phyloP scores from a whole-genome alignment of 1,140 invertebrate genomes.

The Bicyclus anynana region DNA sequence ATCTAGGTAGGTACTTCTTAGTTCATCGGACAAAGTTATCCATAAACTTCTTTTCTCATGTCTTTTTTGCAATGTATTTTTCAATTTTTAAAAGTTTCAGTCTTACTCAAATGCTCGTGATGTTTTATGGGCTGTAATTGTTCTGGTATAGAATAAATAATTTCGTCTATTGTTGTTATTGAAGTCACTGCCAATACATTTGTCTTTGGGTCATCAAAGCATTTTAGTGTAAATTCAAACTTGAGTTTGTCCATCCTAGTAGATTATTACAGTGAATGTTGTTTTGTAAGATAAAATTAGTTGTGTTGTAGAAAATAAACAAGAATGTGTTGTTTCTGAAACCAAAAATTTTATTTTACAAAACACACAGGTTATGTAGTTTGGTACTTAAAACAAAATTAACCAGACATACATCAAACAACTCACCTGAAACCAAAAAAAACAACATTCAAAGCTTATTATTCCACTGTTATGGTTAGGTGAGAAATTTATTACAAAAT shows the following conservation, averaged over 20 bases:
- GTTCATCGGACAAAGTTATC: constrained; percentile 35
- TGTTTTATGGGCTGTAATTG: constrained; percentile 32
- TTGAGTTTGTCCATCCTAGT: constrained; percentile 43
- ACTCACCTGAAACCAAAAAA: too few relatives aligned
- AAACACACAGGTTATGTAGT: too few relatives aligned
- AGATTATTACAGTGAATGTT: constrained; percentile 30
- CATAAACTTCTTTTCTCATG: constrained; percentile 40
- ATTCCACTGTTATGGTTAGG: too few relatives aligned
- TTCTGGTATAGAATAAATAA: constrained; percentile 30
- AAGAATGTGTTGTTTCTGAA: too few relatives aligned
- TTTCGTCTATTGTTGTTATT: constrained; percentile 33
- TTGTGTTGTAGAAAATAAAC: too few relatives aligned
- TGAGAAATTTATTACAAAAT: too few relatives aligned
- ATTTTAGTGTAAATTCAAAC: constrained; percentile 40
- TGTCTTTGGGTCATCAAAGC: constrained; percentile 39
- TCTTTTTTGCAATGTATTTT: constrained; percentile 38
- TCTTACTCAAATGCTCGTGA: constrained; percentile 23
- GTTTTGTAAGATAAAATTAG: too few relatives aligned
- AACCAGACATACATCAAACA: too few relatives aligned
- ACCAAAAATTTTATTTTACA: too few relatives aligned
- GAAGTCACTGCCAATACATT: constrained; percentile 43
- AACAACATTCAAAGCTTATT: too few relatives aligned
- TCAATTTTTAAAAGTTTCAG: constrained; percentile 27
- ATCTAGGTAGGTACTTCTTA: constrained; percentile 40
- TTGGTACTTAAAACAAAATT: too few relatives aligned